Evolutionary conservation across 92 coral and sea anemone species (phyloP).

Genomic region (Plumapathes pennacea): DNA sequence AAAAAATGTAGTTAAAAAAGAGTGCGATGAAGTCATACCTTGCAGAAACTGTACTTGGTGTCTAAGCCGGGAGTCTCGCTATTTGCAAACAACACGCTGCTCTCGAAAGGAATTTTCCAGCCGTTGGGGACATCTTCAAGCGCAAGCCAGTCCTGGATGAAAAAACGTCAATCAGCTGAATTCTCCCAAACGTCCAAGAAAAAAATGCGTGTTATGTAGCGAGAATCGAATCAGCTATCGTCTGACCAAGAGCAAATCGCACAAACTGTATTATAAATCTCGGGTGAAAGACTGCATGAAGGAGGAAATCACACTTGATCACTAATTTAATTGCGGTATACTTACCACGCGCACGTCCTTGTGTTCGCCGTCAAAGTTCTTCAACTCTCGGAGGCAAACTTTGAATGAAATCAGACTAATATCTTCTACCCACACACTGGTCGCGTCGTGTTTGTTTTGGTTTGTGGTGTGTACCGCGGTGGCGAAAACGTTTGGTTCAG

Average conservation of each 20-base stretch:
- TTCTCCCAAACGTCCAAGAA: too few species aligned
- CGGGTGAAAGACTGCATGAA: too few species aligned
- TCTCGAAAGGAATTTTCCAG: conserved; percentile 65
- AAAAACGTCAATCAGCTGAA: neutral
- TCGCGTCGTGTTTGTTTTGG: conserved; percentile 51
- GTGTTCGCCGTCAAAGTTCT: conserved; percentile 69
- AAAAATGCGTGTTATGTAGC: neutral
- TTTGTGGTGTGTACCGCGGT: conserved; percentile 52
- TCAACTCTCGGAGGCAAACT: conserved; percentile 66
- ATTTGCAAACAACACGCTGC: conserved; percentile 50
- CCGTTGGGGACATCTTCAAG: conserved; percentile 52
- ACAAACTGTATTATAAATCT: neutral
- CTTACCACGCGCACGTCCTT: conserved; percentile 59
- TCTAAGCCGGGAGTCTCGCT: conserved; percentile 31
- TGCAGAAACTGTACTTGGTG: conserved; percentile 63
- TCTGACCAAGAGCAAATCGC: too few species aligned
- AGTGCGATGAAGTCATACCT: conserved; percentile 18
- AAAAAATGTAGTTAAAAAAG: neutral
- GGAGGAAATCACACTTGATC: neutral
- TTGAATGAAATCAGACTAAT: conserved; percentile 48
- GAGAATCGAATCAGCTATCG: too few species aligned
- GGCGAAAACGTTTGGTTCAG: conserved; percentile 54
- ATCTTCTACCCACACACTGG: conserved; percentile 68
- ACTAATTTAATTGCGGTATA: neutral
- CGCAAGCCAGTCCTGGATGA: conserved; percentile 65